Evolutionary conservation across 2,113 vertebrate genomes (phyloP).

Genomic region (Neotoma lepida): DNA sequence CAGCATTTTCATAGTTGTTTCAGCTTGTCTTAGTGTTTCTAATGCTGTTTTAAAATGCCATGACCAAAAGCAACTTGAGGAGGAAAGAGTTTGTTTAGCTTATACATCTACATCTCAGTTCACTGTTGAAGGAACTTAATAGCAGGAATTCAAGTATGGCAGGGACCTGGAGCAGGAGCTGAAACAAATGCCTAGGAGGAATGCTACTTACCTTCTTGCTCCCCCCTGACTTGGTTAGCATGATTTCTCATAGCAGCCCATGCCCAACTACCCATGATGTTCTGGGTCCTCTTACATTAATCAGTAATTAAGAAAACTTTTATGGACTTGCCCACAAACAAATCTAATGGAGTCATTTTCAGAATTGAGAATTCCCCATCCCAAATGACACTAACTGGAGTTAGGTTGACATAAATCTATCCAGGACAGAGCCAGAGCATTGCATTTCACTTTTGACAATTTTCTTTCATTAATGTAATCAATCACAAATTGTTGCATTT

Average conservation of each 20-base stretch:
- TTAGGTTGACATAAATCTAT: too few species aligned
- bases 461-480: too few species aligned
- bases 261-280: background rate
- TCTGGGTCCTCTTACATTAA: background rate
- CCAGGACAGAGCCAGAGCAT: too few species aligned
- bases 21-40: background rate
- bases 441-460: too few species aligned
- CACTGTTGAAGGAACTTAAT: too few species aligned
- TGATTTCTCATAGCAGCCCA: background rate
- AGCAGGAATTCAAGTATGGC: background rate
- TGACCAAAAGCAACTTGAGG: background rate
- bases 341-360: too few species aligned
- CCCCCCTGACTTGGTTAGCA: background rate
- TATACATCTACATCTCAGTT: background rate
- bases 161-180: background rate
- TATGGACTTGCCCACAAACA: too few species aligned
- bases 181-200: background rate
- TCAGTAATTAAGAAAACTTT: background rate
- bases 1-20: background rate
- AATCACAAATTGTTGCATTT: too few species aligned
- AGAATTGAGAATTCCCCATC: too few species aligned
- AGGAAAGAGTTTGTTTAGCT: background rate
- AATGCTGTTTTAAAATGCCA: background rate
- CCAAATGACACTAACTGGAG: too few species aligned
- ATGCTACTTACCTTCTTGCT: background rate